phyloP scores from a whole-genome alignment of 2,888 invertebrate genomes.

The Thera britannica region DNA sequence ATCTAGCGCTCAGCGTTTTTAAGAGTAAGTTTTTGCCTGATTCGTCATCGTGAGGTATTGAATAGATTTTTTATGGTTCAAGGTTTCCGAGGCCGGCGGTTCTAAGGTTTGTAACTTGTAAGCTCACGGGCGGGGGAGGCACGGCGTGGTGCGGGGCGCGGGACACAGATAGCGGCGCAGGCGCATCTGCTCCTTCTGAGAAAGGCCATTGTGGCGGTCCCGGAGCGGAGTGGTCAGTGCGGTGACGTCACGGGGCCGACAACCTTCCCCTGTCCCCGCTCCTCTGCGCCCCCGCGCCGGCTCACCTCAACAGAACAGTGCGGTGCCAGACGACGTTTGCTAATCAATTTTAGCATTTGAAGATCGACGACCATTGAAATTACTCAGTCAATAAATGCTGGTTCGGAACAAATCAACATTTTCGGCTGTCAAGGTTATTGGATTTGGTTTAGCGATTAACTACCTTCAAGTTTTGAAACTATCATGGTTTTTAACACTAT shows the following conservation, averaged over 20 bases:
- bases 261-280: constrained; percentile 70
- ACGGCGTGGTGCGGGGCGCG: constrained; percentile 56
- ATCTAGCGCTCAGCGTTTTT: constrained; percentile 68
- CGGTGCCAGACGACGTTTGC: constrained; percentile 51
- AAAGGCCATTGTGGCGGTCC: constrained; percentile 81
- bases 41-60: constrained; percentile 56
- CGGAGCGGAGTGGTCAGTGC: constrained; percentile 79
- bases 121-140: constrained; percentile 53
- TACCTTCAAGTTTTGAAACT: constrained; percentile 11
- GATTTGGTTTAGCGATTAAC: constrained; percentile 13
- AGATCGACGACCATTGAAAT: constrained; percentile 43
- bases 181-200: constrained; percentile 83
- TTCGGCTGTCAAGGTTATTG: constrained; percentile 34
- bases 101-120: constrained; percentile 36
- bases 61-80: constrained; percentile 55
- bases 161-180: constrained; percentile 70
- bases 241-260: constrained; percentile 84
- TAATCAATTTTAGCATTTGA: constrained; percentile 51
- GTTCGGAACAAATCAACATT: constrained; percentile 27
- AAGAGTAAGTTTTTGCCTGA: constrained; percentile 70
- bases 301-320: constrained; percentile 43
- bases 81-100: constrained; percentile 41
- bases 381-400: constrained; percentile 41
- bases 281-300: constrained; percentile 34
- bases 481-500: no score